A percentile compares a stretch with the other conserved stretches of the same genome.
Evolutionary conservation across 2,113 vertebrate species (phyloP).

Genomic region (Panthera tigris): DNA sequence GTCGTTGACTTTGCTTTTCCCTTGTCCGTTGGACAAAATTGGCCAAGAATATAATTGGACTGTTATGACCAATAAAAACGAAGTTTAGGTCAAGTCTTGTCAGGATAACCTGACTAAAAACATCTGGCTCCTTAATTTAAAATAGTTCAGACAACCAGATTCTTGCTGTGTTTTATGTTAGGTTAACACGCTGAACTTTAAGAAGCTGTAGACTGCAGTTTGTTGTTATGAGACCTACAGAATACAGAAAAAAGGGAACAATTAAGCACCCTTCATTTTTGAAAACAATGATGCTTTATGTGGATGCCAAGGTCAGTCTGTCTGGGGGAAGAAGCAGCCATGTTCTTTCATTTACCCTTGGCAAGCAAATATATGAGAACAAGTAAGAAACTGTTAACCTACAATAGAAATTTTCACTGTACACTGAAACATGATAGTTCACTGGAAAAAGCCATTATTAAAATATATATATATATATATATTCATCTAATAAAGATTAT

Average conservation of each 20-base stretch:
- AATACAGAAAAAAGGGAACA: constrained; percentile 92
- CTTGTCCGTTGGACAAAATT: constrained; percentile 92
- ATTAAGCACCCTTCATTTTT: constrained; percentile 87
- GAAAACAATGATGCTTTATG: constrained; percentile 80
- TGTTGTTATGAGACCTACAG: constrained; percentile 99
- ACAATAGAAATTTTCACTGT: constrained; percentile 51
- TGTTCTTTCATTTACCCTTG: constrained; percentile 78
- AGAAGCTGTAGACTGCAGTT: constrained; percentile 96
- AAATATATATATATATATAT: constrained; percentile 38
- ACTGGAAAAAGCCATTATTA: constrained; percentile 69
- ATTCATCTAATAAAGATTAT: constrained; percentile 71
- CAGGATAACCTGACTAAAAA: constrained; percentile 88
- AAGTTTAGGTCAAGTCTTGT: constrained; percentile 87
- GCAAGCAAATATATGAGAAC: constrained; percentile 49
- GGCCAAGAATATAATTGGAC: constrained; percentile 87
- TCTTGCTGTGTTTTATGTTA: constrained; percentile 87
- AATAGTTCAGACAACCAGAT: constrained; percentile 90
- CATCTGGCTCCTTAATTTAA: constrained; percentile 88
- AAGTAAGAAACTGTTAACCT: constrained; percentile 62
- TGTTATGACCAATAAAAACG: constrained; percentile 87
- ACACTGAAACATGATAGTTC: constrained; percentile 66
- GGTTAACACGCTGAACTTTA: constrained; percentile 91
- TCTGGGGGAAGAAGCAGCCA: constrained; percentile 82
- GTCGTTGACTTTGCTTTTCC: constrained; percentile 86
- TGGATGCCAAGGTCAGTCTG: constrained; percentile 84